Evolutionary conservation across 64 coral and sea anemone species (phyloP), one percentile per base, ranked within the genome.

Genomic region (Hydrozoanthus tunicans): DNA sequence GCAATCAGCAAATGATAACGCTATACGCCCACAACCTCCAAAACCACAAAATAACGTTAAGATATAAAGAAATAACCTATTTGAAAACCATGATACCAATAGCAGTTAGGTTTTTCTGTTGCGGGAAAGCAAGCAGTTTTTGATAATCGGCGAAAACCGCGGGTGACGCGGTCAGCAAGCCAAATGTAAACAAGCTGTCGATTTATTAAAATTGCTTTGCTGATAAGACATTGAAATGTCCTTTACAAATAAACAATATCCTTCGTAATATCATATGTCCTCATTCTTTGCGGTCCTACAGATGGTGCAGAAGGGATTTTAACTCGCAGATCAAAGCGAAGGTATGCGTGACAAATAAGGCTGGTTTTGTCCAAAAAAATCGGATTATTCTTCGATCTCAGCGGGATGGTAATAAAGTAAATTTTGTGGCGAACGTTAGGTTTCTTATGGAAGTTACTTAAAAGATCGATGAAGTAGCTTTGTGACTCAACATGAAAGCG

Each of bases 151-250:
- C 53, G 3, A 1, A 26, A 88, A 58, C 69, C 26, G 56, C 84
- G 84, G 84, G 84, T 88, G 84, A 88, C 68, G 84, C 84, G 8
- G 10, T 27, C 3, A 59, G 27, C 68, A 51, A 56, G 20, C 4
- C 9, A 86, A 86, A 73, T 88, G 84, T 88, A 88, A 88, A 88
- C 68, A 88, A 74, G 43, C 55, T 58, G 51, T 60, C 54, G 83
- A 73, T 86, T 56, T 73, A 86, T 73, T 86, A 68, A 59, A 59
- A 74, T 23, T 73, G 54, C 53, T 86, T 88, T 73, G 55, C 54
- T 73, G 20, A 88, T 59, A 73, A 51, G 59, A 14, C 20, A 73
- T 59, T 88, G 84, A 70, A 60, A 61, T 73, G 3, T 74, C 69
- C 61, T 88, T 70, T 52, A 59, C 69, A 88, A 73, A 75, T 59